phyloP scores from a whole-genome alignment of 1,140 invertebrate genomes.

The Meloidogyne exigua region DNA sequence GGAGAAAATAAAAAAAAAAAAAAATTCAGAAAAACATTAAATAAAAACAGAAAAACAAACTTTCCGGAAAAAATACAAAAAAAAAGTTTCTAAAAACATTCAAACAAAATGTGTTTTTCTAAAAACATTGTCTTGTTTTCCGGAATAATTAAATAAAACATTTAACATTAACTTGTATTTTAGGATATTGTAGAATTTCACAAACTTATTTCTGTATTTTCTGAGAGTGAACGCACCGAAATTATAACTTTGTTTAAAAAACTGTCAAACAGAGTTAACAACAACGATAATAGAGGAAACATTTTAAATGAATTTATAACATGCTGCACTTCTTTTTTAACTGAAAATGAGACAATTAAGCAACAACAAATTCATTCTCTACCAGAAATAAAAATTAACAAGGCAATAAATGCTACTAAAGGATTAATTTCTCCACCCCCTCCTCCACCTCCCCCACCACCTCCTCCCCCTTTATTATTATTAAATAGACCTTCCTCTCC shows the following conservation, averaged over 20 bases:
- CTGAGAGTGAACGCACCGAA: not conserved
- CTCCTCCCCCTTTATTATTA: not conserved
- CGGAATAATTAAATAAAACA: too few relatives aligned
- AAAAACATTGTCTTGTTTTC: too few relatives aligned
- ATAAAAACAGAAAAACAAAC: not conserved
- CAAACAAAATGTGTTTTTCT: too few relatives aligned
- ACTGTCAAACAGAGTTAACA: not conserved
- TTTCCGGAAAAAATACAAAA: not conserved
- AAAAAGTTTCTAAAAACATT: not conserved
- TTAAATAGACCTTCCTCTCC: not conserved
- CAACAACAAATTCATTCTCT: constrained; percentile 66
- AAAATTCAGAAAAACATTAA: too few relatives aligned
- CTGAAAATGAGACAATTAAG: not conserved
- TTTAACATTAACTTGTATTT: not conserved
- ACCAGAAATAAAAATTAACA: constrained; percentile 45
- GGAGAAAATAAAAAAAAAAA: too few relatives aligned
- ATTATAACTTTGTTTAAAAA: not conserved
- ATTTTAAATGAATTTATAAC: not conserved
- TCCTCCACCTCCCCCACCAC: not conserved
- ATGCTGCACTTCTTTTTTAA: not conserved
- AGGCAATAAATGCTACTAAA: not conserved
- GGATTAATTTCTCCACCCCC: not conserved
- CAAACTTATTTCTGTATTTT: not conserved
- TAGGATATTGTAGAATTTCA: not conserved
- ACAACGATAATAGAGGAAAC: not conserved